Conservation (phyloP, 2,888 invertebrate genomes). For the Amphiduros pacificus region DNA sequence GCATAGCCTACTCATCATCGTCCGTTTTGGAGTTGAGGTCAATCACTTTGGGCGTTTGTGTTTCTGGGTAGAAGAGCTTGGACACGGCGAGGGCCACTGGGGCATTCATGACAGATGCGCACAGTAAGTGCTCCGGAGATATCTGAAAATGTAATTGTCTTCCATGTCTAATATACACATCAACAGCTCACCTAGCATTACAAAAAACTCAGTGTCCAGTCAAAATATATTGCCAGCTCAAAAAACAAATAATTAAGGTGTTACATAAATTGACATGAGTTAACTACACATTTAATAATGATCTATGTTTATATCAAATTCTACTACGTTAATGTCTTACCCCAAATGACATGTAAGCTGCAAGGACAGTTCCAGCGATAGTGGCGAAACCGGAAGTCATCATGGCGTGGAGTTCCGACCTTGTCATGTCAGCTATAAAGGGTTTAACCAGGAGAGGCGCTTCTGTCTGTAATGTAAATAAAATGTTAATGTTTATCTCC, state of each 20-base stretch:
- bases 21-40: not conserved
- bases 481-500: too few relatives aligned
- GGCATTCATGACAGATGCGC: constrained; percentile 8
- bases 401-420: constrained; percentile 87
- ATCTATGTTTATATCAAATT: too few relatives aligned
- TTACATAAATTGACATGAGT: too few relatives aligned
- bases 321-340: constrained; percentile 60
- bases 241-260: too few relatives aligned
- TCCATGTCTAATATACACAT: not conserved
- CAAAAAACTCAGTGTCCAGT: not conserved
- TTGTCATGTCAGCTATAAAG: constrained; percentile 78
- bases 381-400: constrained; percentile 95
- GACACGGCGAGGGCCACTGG: not conserved
- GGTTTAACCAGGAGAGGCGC: constrained; percentile 86
- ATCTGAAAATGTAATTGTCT: constrained; percentile 1
- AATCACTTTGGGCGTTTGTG: not conserved
- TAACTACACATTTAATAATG: too few relatives aligned
- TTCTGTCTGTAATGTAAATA: constrained; percentile 73
- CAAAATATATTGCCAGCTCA: not conserved
- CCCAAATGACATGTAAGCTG: constrained; percentile 88
- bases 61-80: constrained; percentile 7
- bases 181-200: too few relatives aligned
- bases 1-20: not conserved
- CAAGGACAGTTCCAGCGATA: constrained; percentile 86
- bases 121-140: not conserved